Percentiles rank a stretch among this genome's conserved stretches.
phyloP scores from a whole-genome alignment of 2,888 invertebrate genomes.

The Prenolepis imparis region DNA sequence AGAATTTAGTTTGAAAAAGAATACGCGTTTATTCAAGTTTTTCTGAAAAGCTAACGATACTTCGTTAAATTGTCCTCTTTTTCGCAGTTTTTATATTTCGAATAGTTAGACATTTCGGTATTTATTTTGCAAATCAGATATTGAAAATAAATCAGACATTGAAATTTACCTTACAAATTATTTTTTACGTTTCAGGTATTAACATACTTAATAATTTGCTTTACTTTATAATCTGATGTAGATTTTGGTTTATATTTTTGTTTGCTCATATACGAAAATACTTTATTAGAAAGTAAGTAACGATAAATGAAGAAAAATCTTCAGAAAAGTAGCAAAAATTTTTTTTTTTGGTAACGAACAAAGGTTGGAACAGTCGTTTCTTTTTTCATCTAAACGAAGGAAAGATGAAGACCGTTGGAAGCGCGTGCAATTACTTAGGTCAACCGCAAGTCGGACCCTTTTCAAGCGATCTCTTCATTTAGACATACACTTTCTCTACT shows the following conservation, averaged over 20 bases:
- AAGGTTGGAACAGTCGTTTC: background rate
- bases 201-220: background rate
- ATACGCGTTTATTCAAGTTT: background rate
- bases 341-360: slow-evolving; percentile 4
- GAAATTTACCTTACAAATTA: background rate
- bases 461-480: slow-evolving; percentile 64
- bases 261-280: background rate
- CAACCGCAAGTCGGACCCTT: slow-evolving; percentile 58
- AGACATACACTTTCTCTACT: slow-evolving; percentile 48
- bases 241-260: background rate
- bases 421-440: slow-evolving; percentile 66
- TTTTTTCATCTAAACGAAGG: slow-evolving; percentile 31
- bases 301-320: slow-evolving; percentile 9
- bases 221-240: background rate
- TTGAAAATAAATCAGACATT: background rate
- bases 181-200: background rate
- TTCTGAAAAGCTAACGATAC: slow-evolving; percentile 28
- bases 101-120: background rate
- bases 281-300: background rate
- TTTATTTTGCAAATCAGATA: background rate
- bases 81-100: background rate
- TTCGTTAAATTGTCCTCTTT: background rate
- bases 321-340: background rate
- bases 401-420: slow-evolving; percentile 55
- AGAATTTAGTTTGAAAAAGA: background rate